Evolutionary conservation across 2,797 vertebrate genomes (phyloP).

Genomic region (Halcyon badia): DNA sequence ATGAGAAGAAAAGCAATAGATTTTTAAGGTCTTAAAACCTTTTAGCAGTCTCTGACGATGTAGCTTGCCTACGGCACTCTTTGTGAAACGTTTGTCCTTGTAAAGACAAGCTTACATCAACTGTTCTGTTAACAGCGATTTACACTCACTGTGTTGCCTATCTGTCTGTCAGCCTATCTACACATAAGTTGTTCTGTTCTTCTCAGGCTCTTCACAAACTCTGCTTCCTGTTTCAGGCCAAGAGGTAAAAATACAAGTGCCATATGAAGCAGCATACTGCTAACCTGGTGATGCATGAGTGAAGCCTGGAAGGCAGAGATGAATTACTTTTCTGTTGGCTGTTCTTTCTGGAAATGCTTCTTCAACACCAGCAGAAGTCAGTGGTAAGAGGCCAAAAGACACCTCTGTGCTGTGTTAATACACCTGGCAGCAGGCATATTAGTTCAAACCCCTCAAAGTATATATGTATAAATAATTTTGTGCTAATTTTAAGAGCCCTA

Average conservation of each 20-base stretch:
- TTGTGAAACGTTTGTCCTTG: not conserved
- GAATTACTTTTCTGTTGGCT: not conserved
- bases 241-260: not conserved
- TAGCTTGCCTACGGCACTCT: not conserved
- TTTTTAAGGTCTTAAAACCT: not conserved
- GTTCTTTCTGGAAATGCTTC: not conserved
- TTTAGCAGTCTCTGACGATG: not conserved
- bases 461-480: not conserved
- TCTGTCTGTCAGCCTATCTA: not conserved
- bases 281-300: not conserved
- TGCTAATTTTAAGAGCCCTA: not conserved
- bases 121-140: not conserved
- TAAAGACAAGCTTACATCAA: not conserved
- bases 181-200: not conserved
- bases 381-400: not conserved
- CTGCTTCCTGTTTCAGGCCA: not conserved
- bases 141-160: not conserved
- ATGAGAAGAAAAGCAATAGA: not conserved
- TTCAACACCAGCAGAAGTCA: not conserved
- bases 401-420: not conserved
- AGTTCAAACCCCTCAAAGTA: accelerated
- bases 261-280: not conserved
- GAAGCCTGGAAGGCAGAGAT: not conserved
- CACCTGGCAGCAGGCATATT: not conserved
- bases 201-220: not conserved